Evolutionary conservation across 2,797 vertebrate species (phyloP).

Genomic region (Amphiprion clarkii): DNA sequence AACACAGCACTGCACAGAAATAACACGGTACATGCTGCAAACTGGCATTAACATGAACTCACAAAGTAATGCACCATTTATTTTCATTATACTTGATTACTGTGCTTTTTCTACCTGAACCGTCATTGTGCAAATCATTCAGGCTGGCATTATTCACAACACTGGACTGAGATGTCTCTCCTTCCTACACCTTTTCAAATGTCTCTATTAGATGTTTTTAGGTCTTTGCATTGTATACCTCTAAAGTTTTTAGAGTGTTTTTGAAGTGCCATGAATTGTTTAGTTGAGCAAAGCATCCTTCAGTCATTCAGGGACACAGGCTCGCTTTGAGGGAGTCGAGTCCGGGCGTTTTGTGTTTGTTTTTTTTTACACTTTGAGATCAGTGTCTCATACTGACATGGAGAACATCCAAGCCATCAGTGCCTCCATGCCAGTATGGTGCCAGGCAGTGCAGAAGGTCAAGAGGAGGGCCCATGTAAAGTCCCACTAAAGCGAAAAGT

Average conservation of each 20-base stretch:
- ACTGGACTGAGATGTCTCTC: slow-evolving; percentile 55
- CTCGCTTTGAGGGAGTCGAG: slow-evolving; percentile 41
- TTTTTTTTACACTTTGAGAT: slow-evolving; percentile 61
- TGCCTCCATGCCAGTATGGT: slow-evolving; percentile 85
- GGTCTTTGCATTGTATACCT: slow-evolving; percentile 77
- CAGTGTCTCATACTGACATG: slow-evolving; percentile 80
- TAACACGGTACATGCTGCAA: slow-evolving; percentile 63
- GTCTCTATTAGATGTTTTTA: slow-evolving; percentile 69
- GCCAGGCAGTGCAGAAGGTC: slow-evolving; percentile 81
- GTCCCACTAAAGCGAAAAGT: slow-evolving; percentile 88
- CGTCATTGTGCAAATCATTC: slow-evolving; percentile 58
- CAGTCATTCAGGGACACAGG: slow-evolving; percentile 80
- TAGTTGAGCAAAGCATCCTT: slow-evolving; percentile 79
- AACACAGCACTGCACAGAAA: slow-evolving; percentile 63
- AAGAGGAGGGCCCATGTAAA: slow-evolving; percentile 81
- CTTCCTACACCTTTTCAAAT: slow-evolving; percentile 61
- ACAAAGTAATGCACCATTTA: slow-evolving; percentile 60
- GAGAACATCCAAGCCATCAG: slow-evolving; percentile 89
- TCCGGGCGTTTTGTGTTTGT: slow-evolving; percentile 38
- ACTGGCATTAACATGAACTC: slow-evolving; percentile 57
- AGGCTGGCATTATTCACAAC: slow-evolving; percentile 51
- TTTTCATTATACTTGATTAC: slow-evolving; percentile 65
- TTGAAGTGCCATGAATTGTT: slow-evolving; percentile 86
- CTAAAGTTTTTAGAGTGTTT: slow-evolving; percentile 76
- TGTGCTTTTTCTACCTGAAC: slow-evolving; percentile 67